Evolutionary conservation across 1,140 invertebrate genomes (phyloP).

Genomic region (Halesus radiatus): DNA sequence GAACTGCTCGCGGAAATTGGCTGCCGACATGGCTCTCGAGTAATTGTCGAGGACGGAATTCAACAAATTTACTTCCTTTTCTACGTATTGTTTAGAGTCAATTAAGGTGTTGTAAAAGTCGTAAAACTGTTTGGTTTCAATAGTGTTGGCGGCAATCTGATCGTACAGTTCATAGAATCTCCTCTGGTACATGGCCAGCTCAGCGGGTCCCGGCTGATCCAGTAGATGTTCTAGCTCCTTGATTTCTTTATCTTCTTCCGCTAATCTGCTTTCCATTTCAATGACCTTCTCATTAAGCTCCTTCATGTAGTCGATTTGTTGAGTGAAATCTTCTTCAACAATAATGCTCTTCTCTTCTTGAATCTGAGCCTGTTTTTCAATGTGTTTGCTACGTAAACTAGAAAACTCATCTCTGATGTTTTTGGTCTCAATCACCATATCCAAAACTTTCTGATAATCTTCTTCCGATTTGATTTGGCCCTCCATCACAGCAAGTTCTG

Average conservation of each 20-base stretch:
- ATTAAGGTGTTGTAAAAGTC: constrained; percentile 48
- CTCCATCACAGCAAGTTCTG: constrained; percentile 27
- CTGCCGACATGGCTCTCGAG: constrained; percentile 44
- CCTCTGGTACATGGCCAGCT: constrained; percentile 46
- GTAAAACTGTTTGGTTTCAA: constrained; percentile 45
- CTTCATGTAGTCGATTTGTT: constrained; percentile 12
- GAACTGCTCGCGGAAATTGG: constrained; percentile 42
- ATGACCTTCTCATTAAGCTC: constrained; percentile 32
- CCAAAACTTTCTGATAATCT: constrained; percentile 27
- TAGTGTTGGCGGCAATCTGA: constrained; percentile 44
- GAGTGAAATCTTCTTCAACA: constrained; percentile 14
- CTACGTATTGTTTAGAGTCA: constrained; percentile 38
- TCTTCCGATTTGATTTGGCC: neutral
- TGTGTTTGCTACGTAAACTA: constrained; percentile 10
- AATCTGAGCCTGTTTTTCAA: constrained; percentile 17
- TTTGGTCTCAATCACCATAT: constrained; percentile 37
- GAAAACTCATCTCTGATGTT: constrained; percentile 46
- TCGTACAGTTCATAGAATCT: constrained; percentile 44
- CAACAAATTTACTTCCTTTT: constrained; percentile 46
- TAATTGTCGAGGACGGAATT: constrained; percentile 48
- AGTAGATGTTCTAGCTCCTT: constrained; percentile 25
- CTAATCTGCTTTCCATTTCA: constrained; percentile 11
- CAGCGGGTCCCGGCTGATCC: constrained; percentile 40
- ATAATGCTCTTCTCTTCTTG: neutral
- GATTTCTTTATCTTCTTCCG: constrained; percentile 39